Evolutionary conservation across 2,113 vertebrate genomes (phyloP), one percentile per base, ranked within the genome.

Genomic region (Brachyhypopomus occidentalis): DNA sequence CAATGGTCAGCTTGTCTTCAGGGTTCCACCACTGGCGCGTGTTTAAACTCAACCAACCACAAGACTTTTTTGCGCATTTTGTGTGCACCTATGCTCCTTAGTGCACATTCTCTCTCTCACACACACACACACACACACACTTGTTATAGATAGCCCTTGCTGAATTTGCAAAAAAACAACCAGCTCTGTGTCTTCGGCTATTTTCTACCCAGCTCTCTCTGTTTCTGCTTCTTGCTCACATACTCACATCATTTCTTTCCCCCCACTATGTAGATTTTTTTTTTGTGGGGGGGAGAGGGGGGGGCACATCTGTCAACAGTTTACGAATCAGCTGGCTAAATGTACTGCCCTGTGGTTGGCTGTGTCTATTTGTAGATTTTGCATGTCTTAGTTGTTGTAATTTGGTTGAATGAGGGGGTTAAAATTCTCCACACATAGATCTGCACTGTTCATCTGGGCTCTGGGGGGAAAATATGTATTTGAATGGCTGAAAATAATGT

Each of bases 281-380:
- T 56, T 86, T 84, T 82, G 84, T 87, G 89, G 79, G 83, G n/a
- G 30, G 30, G 30, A 3, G 3, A 3, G 30, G 30, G 89, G 88
- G 74, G 80, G 86, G 87, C 87, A 92, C 91, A 92, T 92, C 91
- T 93, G 90, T 90, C 90, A 91, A 89, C 90, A 90, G 91, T 93
- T 93, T 92, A 89, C 89, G 91, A 93, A 92, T 92, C 86, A 89
- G 88, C 89, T 88, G 81, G 89, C 91, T 41, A 92, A 92, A 92
- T 90, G 91, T 92, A 92, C 90, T 91, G 89, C 89, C 89, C 90
- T 90, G 92, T 85, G 89, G 92, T 91, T 85, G 78, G 83, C 85
- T 86, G 81, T 90, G 90, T 90, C 60, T 86, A 89, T 91, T 92
- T 88, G 78, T 88, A 88, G 88, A 88, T 89, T 88, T 90, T 88